Percentiles rank a stretch among this genome's conserved stretches.
phyloP scores from a whole-genome alignment of 1,140 invertebrate genomes.

The Microplitis mediator region DNA sequence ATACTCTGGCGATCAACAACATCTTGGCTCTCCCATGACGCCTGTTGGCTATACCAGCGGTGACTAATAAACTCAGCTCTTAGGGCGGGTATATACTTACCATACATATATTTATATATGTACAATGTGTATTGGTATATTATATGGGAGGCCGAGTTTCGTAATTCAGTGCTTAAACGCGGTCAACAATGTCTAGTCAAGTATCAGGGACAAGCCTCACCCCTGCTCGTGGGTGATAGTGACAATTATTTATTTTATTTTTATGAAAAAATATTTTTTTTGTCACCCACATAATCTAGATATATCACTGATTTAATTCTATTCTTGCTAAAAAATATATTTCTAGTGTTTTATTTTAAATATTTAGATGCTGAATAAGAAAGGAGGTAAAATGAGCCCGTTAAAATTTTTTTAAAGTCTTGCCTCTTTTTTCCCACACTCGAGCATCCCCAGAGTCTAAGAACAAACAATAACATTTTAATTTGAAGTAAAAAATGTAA shows the following conservation, averaged over 20 bases:
- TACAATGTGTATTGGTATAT: background rate
- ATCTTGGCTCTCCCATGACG: conserved; percentile 18
- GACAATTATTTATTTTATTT: background rate
- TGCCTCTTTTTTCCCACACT: too few species aligned
- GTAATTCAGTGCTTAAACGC: conserved; percentile 16
- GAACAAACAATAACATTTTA: too few species aligned
- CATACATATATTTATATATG: too few species aligned
- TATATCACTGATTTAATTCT: too few species aligned
- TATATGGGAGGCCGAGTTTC: conserved; percentile 13
- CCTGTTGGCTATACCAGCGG: conserved; percentile 1
- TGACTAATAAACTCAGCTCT: conserved; percentile 10
- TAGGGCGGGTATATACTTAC: conserved; percentile 8
- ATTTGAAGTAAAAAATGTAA: too few species aligned
- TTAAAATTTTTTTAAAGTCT: too few species aligned
- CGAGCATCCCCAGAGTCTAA: too few species aligned
- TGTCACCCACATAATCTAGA: background rate
- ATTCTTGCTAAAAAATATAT: too few species aligned
- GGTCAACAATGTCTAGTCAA: conserved; percentile 16
- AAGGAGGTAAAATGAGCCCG: too few species aligned
- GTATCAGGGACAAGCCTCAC: conserved; percentile 6
- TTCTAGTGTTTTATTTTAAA: too few species aligned
- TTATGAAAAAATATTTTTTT: background rate
- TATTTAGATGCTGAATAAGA: too few species aligned
- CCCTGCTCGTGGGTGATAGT: conserved; percentile 12
- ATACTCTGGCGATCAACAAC: conserved; percentile 14